phyloP scores from a whole-genome alignment of 23 tunicate genomes.

The Halocynthia aurantium region DNA sequence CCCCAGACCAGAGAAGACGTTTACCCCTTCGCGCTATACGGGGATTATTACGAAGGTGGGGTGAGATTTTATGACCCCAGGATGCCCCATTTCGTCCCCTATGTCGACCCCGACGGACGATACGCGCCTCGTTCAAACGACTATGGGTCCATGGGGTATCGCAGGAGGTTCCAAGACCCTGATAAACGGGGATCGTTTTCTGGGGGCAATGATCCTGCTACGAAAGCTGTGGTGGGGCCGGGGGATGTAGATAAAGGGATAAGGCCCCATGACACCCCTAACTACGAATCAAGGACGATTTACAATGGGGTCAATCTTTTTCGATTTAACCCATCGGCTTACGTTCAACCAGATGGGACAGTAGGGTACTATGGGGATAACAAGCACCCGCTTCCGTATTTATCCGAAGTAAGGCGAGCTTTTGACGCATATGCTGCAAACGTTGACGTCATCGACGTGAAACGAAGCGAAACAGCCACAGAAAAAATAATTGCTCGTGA shows the following conservation, averaged over 20 bases:
- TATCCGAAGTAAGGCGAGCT: not conserved
- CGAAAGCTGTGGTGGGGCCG: too few species aligned
- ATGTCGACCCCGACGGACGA: not conserved
- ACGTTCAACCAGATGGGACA: not conserved
- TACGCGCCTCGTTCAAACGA: too few species aligned
- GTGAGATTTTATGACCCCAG: slow-evolving; percentile 7
- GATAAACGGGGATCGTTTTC: too few species aligned
- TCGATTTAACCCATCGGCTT: too few species aligned
- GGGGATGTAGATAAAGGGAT: too few species aligned
- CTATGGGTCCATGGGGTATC: too few species aligned
- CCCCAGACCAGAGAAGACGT: not conserved
- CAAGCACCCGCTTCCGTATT: not conserved
- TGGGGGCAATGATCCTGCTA: too few species aligned
- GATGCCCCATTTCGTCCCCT: not conserved
- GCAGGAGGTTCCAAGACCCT: too few species aligned
- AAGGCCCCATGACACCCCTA: too few species aligned
- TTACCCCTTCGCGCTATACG: not conserved
- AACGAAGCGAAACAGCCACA: not conserved
- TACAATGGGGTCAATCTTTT: too few species aligned
- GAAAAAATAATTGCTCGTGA: slow-evolving; percentile 1
- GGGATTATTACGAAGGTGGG: not conserved
- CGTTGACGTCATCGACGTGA: not conserved
- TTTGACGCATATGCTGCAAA: not conserved
- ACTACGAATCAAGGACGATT: too few species aligned
- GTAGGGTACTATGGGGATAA: not conserved